phyloP scores from a whole-genome alignment of 1,140 invertebrate species.

The Brachionus asplanchnoidis region DNA sequence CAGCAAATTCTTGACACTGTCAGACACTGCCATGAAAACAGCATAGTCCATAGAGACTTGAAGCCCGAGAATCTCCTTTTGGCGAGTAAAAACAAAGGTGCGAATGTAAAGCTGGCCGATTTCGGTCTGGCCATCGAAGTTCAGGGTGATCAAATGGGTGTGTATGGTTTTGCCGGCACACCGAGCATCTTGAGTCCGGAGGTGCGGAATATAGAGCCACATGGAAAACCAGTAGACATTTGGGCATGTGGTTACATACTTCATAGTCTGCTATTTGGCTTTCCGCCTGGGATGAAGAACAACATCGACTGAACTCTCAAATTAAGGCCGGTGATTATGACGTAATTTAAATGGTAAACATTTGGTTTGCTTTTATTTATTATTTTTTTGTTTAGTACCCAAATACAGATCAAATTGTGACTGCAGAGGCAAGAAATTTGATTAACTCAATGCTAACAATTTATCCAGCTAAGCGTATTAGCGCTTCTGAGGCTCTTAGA shows the following conservation, averaged over 20 bases:
- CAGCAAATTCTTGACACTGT: conserved; percentile 99
- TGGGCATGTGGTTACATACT: conserved; percentile 99
- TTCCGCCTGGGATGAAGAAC: conserved; percentile 99
- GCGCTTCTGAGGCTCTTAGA: conserved; percentile 91
- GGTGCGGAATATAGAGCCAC: conserved; percentile 98
- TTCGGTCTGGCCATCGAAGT: conserved; percentile 99
- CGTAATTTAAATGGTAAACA: too few species aligned
- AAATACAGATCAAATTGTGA: too few species aligned
- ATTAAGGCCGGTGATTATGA: conserved; percentile 99
- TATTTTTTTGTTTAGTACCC: too few species aligned
- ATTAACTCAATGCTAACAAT: conserved; percentile 99
- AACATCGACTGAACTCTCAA: conserved; percentile 95
- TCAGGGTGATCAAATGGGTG: conserved; percentile 87
- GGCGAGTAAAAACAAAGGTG: conserved; percentile 97
- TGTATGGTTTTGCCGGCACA: conserved; percentile 99
- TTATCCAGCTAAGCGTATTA: conserved; percentile 95
- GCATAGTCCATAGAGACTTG: conserved; percentile 94
- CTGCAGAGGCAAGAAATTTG: too few species aligned
- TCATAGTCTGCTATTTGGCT: conserved; percentile 97
- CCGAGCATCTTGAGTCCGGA: conserved; percentile 98
- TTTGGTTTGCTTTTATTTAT: too few species aligned
- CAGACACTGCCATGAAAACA: too few species aligned
- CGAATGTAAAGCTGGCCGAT: conserved; percentile 97
- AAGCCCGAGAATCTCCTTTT: conserved; percentile 98
- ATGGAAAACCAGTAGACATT: conserved; percentile 99